Conservation (phyloP, 2,888 invertebrate species). For the Apomyelois bistriatella region DNA sequence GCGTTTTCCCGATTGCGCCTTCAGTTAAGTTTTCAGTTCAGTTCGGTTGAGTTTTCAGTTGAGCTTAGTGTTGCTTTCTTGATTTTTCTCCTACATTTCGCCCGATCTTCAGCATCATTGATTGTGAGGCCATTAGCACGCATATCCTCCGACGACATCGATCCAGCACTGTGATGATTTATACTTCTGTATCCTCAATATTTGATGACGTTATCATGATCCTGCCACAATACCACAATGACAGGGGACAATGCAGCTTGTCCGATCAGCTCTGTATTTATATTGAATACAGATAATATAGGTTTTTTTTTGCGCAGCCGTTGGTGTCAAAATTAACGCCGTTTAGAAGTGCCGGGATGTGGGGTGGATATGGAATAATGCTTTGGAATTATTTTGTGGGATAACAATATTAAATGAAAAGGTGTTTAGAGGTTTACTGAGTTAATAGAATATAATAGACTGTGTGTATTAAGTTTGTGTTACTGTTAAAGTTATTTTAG, state of each 20-base stretch:
- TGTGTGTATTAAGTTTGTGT: no score
- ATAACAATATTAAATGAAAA: slow-evolving; percentile 7
- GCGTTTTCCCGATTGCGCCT: no score
- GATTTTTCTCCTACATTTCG: no score
- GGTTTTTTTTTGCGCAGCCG: slow-evolving; percentile 56
- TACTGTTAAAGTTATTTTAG: neutral
- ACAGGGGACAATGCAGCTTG: slow-evolving; percentile 56
- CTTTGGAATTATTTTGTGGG: neutral
- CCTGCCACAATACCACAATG: slow-evolving; percentile 37
- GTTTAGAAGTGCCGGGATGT: slow-evolving; percentile 33
- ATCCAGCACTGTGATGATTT: no score
- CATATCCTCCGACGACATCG: no score
- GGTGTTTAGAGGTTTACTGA: slow-evolving; percentile 6
- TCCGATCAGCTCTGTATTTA: slow-evolving; percentile 59
- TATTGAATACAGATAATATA: slow-evolving; percentile 70
- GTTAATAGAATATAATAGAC: neutral
- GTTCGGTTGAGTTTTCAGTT: no score
- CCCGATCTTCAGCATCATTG: no score
- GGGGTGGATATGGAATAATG: slow-evolving; percentile 5
- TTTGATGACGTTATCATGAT: neutral
- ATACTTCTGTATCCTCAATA: slow-evolving; percentile 4
- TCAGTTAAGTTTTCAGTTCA: no score
- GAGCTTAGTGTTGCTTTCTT: no score
- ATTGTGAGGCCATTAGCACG: no score
- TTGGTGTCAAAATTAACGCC: slow-evolving; percentile 71